phyloP scores from a whole-genome alignment of 1,140 invertebrate genomes.

The Drosophila pruinosa region DNA sequence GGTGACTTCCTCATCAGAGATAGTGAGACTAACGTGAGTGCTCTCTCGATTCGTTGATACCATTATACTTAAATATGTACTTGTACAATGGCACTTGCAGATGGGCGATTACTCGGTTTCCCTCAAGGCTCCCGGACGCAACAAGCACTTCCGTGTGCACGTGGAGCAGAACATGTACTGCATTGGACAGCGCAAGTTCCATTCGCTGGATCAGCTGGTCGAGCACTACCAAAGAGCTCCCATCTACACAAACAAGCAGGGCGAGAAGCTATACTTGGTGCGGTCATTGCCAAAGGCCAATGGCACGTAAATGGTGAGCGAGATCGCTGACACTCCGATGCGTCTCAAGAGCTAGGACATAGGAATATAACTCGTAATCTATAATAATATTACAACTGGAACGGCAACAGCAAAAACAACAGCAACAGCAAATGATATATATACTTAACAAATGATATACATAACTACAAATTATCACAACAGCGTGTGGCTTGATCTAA shows the following conservation, averaged over 20 bases:
- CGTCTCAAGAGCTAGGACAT: conserved; percentile 44
- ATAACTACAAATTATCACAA: neutral
- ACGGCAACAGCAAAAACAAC: conserved; percentile 23
- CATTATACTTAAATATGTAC: too few relatives aligned
- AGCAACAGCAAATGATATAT: conserved; percentile 24
- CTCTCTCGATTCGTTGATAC: neutral
- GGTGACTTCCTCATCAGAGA: conserved; percentile 99
- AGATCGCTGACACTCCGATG: neutral
- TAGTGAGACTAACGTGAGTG: conserved; percentile 98
- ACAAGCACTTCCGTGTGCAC: conserved; percentile 99
- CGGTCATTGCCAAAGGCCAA: conserved; percentile 91
- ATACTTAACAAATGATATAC: conserved; percentile 30
- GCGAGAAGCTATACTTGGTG: conserved; percentile 96
- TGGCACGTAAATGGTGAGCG: conserved; percentile 73
- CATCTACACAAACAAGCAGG: conserved; percentile 98
- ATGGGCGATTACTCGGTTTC: conserved; percentile 99
- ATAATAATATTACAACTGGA: conserved; percentile 41
- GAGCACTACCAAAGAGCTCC: conserved; percentile 99
- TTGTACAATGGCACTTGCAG: conserved; percentile 85
- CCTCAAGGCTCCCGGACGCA: conserved; percentile 97
- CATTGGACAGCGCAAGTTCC: conserved; percentile 99
- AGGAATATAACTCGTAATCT: conserved; percentile 65
- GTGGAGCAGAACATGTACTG: conserved; percentile 96
- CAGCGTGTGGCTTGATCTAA: neutral
- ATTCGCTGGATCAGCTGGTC: conserved; percentile 97